Base-by-base conservation (phyloP, 2,888 invertebrate species). In the Troides helena region DNA sequence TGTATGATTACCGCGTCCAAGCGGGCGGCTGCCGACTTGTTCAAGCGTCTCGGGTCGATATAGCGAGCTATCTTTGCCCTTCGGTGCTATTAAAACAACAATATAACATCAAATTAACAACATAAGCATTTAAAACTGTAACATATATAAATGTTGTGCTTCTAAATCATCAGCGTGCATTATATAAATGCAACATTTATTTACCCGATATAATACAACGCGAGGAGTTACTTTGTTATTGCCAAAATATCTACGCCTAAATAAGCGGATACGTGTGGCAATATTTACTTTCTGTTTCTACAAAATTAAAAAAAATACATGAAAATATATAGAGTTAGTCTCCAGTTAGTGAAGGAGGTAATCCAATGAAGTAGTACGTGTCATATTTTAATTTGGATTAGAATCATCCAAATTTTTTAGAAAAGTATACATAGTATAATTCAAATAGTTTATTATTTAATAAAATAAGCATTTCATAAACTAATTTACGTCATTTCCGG, bases 231-330 rank as follows among this genome's bases (percentile, higher is more conserved):
- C 85, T 92, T 87, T 90, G 86, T 92, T 92, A 87, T 89, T 90
- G 80, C 88, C 90, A 84, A 92, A 89, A 88, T 89, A 89, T 90
- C 89, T 92, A 89, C 89, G 90, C 81, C 88, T 92, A 90, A 91
- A 80, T 79, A 92, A 91, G 90, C 91, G 85, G 84, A 92, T 85
- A 87, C 92, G 91, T 79, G 84, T 87, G 81, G 84, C 79, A 82
- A 92, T 88, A 82, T 84, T 79, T 81, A 92, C 77, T 81, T 85
- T 90, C 80, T 88, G 89, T 89, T 87, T 89, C 92, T 92, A 92
- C 85, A 90, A 92, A 89, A 50, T 78, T 74, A 23, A 23, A 18
- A 58, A 58, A 58, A 58, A 23, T 21, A 58, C n/a, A 8, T 7
- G 78, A 80, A 85, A 85, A 85, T 83, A 80, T 79, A 76, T 74